These are phyloP conservation scores for Cordylochernes scorpioides DNA, from an alignment of 2,888 invertebrate genomes.

Conservation along the genomic window DNA sequence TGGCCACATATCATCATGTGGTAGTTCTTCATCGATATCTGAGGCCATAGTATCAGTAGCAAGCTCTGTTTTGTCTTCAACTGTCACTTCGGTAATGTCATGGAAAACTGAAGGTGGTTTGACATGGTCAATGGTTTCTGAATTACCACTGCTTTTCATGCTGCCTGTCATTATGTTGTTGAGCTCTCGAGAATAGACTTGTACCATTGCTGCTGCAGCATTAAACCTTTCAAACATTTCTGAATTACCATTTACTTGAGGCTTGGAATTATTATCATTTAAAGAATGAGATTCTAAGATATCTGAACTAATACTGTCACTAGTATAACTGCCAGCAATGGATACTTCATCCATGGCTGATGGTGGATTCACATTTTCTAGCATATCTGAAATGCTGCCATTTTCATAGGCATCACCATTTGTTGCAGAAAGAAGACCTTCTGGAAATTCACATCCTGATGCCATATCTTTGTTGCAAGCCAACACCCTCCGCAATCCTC, in stretches of 20 bases:
- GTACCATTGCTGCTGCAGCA: conserved; percentile 17
- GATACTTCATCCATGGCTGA: conserved; percentile 38
- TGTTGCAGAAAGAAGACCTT: conserved; percentile 55
- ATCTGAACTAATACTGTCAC: conserved; percentile 13
- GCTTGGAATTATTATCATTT: conserved; percentile 5
- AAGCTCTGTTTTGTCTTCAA: conserved; percentile 24
- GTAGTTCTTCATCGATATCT: conserved; percentile 22
- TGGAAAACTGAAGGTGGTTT: conserved; percentile 44
- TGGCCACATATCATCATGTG: conserved; percentile 14
- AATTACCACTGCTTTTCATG: conserved; percentile 20
- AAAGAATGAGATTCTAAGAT: conserved; percentile 13
- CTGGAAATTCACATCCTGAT: conserved; percentile 24
- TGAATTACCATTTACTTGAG: conserved; percentile 11
- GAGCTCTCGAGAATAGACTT: conserved; percentile 18
- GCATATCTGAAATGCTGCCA: conserved; percentile 48
- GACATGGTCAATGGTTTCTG: conserved; percentile 35
- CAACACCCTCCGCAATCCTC: conserved; percentile 12
- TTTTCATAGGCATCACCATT: conserved; percentile 40
- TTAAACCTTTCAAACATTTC: conserved; percentile 28
- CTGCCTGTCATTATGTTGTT: conserved; percentile 18
- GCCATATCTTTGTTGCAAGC: conserved; percentile 3
- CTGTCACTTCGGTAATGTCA: conserved; percentile 35
- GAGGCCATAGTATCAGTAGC: conserved; percentile 30
- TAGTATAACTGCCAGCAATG: conserved; percentile 24
- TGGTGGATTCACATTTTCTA: conserved; percentile 47